Percentiles rank a stretch among this genome's conserved stretches.
These are phyloP conservation scores for Cyphomyrus plagiostoma DNA, from an alignment of 2,113 vertebrate species.

Conservation along the genomic window DNA sequence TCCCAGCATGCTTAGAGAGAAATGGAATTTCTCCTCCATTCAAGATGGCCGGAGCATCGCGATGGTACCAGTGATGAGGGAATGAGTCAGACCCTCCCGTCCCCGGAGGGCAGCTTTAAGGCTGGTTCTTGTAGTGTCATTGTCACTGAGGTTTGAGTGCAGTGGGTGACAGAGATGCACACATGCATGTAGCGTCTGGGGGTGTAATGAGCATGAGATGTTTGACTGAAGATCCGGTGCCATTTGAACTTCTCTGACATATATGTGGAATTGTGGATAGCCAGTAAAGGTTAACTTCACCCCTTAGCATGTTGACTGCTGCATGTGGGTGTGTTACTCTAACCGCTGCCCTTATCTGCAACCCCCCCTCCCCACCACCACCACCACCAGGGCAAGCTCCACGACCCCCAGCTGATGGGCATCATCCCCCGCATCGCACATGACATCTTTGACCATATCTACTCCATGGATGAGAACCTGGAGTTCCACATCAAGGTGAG, in stretches of 20 bases:
- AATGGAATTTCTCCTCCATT: constrained; percentile 10
- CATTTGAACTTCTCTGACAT: background rate
- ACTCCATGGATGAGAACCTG: constrained; percentile 96
- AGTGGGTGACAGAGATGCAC: background rate
- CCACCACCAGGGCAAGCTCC: constrained; percentile 79
- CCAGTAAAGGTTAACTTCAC: background rate
- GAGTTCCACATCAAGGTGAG: constrained; percentile 96
- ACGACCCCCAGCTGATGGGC: constrained; percentile 79
- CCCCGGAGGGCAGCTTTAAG: background rate
- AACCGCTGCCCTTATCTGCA: background rate
- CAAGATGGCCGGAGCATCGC: background rate
- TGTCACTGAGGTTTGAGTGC: background rate
- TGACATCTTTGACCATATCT: constrained; percentile 96
- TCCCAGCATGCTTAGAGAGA: background rate
- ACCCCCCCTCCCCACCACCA: too few species aligned
- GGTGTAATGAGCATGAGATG: background rate
- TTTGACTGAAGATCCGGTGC: background rate
- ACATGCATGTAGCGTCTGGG: background rate
- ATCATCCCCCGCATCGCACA: constrained; percentile 89
- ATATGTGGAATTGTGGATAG: background rate
- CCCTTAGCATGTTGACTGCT: background rate
- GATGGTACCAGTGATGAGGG: background rate
- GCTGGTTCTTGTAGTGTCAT: background rate
- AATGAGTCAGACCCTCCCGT: background rate
- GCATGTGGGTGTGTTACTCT: too few species aligned